Base-by-base conservation (phyloP, 2,113 vertebrate species). In the Lipophrys pholis region DNA sequence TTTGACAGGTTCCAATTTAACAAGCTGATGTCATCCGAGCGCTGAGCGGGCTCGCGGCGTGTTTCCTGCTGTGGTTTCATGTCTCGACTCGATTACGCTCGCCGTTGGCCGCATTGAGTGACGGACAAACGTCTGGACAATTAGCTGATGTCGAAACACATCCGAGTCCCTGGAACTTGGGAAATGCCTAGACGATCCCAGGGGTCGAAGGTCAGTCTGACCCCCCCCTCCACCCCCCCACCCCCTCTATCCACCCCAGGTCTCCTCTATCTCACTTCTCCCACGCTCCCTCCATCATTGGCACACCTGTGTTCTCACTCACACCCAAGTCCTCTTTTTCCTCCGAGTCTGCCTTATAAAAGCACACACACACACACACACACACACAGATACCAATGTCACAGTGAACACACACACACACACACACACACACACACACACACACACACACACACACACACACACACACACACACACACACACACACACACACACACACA, bases 241-340 rank as follows among this genome's bases (percentile, higher is more conserved):
- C 51, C 21, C 5, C 14, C 39, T 14, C 1, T 30, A 16, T 11
- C 6, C 49, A 57, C 68, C 51, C 8, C 58, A 12, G 42, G 36
- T 12, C 59, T 16, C 59, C n/a, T 73, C 68, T 64, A 68, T 35
- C 38, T 21, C 40, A 16, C 46, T 68, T 81, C 85, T 89, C 90
- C 87, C 87, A 88, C 73, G 69, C 76, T 83, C 81, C 53, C 74
- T 69, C 68, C 58, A 59, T 83, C 69, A 48, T 55, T 61, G 39
- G 85, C 90, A 80, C 89, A 90, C 92, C 90, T 92, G 88, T 81
- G 86, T 75, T 81, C 79, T 83, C 75, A 68, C 52, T 9, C 60
- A 58, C 83, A 77, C 78, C 74, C 56, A 50, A 15, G 40, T 81
- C 81, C 52, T 17, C 45, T 48, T 57, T 5, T 21, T 6, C 45